Evolutionary conservation across 2,797 vertebrate genomes (phyloP), one percentile per base, ranked within the genome.

Genomic region (Odontamblyopus lacepedii): DNA sequence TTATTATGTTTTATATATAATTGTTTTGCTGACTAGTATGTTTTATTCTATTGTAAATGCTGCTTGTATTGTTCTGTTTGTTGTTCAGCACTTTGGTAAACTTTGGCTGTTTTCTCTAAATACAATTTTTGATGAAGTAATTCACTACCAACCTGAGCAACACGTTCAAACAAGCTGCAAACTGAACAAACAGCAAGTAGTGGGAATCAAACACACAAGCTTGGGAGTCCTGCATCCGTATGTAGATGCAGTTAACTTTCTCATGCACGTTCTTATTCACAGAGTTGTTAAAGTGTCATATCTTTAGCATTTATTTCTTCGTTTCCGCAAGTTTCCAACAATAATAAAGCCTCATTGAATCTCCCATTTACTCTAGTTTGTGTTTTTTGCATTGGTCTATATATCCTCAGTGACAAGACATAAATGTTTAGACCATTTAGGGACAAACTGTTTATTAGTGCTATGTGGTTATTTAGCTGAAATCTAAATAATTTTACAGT

Each of bases 391-490:
- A 6, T 30, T 29, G 2, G 12, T 50, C 41, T 6, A 16, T 50
- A 50, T n/a, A 15, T 61, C 76, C 29, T 64, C 70, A 15, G 59
- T 71, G 51, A 76, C 65, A 35, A 4, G 75, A 62, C 76, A 18
- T 75, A 83, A 85, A 87, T 78, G 84, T 87, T 83, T 85, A 76
- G 16, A 72, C 32, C 6, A 71, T 44, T n/a, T 26, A 30, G 5
- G 29, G 35, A 68, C 19, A 41, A 74, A 75, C 55, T 75, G 75
- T 80, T 88, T 80, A 83, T 77, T 81, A 76, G 66, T 27, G 48
- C 9, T 69, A 65, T 72, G 29, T 79, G 72, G 66, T 76, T 81
- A 61, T 67, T 72, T 73, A 74, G 62, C 67, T 48, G 63, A 56
- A 70, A 80, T 71, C 23, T 72, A 56, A 79, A 78, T 32, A 66